Base-by-base conservation (phyloP, 2,113 vertebrate genomes). In the Odontesthes bonariensis region DNA sequence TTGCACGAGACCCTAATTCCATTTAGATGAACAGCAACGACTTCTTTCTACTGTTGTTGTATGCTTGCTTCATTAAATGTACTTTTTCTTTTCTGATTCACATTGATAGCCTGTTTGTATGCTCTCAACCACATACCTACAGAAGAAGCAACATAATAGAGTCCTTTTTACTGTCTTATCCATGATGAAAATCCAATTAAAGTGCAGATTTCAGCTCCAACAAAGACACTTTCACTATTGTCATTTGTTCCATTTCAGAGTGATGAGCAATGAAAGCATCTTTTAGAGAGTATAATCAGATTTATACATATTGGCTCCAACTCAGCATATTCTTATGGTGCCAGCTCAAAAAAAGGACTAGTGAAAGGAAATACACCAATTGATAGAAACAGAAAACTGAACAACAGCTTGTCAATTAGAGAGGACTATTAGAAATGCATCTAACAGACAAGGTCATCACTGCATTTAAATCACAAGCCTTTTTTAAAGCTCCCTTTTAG, bases 1-100 rank as follows among this genome's bases (percentile, higher is more conserved):
- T 69, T 27, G 53, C 83, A 90, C 46, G 69, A 73, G 84, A 87
- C 66, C 19, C 46, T 87, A 89, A 89, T 81, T 69, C 83, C 73
- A 84, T 78, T n/a, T 75, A 75, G 44, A 79, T 9, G 10, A 20
- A 58, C 63, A 53, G 46, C 61, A 60, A 8, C 20, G 14, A 47
- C 73, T 76, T 75, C 74, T 57, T 56, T 69, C 44, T 10, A 31
- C 31, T 56, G 12, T 8, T 38, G 64, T 13, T 20, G n/a, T 46
- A 8, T 14, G 51, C 17, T 52, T 44, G 9, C 51, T 46, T 8
- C 12, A n/a, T 42, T 38, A 35, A 17, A 70, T 19, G 40, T 17
- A 49, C 22, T 20, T 8, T 8, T 35, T 12, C 8, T 31, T 22
- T 54, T 60, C 35, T n/a, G 16, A 27, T 7, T 33, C 17, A 19